A percentile compares a stretch with the other conserved stretches of the same genome.
These are phyloP conservation scores for Pelvicachromis taeniatus DNA, from an alignment of 2,113 vertebrate genomes.

Conservation along the genomic window DNA sequence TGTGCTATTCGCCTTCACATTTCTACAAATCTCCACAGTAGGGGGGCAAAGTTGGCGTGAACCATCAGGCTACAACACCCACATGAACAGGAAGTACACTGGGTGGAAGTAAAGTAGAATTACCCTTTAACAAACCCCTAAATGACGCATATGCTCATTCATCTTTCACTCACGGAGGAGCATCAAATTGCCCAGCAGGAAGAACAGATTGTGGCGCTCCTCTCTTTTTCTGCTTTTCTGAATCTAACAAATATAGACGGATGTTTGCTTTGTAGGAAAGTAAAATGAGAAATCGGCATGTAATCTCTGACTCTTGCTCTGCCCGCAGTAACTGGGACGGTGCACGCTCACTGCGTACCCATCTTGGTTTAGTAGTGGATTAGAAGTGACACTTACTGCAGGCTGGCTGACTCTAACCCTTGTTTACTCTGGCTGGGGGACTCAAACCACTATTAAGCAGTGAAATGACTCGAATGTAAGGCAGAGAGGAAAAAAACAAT, in stretches of 20 bases:
- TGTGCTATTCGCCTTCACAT: rapidly evolving
- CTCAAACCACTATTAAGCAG: slow-evolving; percentile 58
- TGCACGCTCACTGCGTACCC: slow-evolving; percentile 15
- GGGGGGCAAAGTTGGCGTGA: not conserved
- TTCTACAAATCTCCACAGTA: not conserved
- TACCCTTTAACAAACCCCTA: not conserved
- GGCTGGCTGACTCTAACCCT: slow-evolving; percentile 55
- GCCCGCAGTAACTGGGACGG: slow-evolving; percentile 9
- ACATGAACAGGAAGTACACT: not conserved
- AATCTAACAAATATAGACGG: not conserved
- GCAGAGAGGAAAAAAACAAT: not conserved
- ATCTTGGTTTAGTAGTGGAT: slow-evolving; percentile 45
- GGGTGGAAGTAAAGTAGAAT: not conserved
- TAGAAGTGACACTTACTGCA: slow-evolving; percentile 64
- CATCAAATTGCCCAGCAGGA: not conserved
- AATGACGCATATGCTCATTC: not conserved
- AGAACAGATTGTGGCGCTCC: not conserved
- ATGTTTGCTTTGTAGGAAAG: not conserved
- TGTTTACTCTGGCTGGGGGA: slow-evolving; percentile 54
- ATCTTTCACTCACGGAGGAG: not conserved
- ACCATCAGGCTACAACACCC: not conserved
- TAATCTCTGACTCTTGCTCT: not conserved
- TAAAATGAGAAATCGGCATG: slow-evolving; percentile 7
- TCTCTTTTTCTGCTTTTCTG: not conserved
- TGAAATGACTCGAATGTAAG: slow-evolving; percentile 46